Percentiles rank a stretch among this genome's conserved stretches.
Evolutionary conservation across 2,113 vertebrate genomes (phyloP).

Genomic region (Protomyctophum bolini): DNA sequence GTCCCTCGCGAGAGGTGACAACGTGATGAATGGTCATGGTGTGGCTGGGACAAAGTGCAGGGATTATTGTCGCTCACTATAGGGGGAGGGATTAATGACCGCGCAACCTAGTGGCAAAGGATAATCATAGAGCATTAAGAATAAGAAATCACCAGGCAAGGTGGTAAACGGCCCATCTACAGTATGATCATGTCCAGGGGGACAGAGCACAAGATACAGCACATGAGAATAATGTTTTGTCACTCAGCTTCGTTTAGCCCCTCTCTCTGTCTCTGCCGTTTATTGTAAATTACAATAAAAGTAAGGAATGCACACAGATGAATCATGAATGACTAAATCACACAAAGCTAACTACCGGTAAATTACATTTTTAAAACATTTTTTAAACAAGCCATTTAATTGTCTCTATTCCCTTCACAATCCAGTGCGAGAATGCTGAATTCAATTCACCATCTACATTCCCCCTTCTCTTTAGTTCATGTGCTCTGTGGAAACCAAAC

Average conservation of each 20-base stretch:
- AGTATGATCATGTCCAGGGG: conserved; percentile 23
- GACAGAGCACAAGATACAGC: conserved; percentile 4
- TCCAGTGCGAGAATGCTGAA: conserved; percentile 41
- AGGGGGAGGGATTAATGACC: conserved; percentile 64
- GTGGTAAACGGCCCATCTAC: conserved; percentile 21
- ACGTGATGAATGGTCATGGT: conserved; percentile 63
- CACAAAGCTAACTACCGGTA: no score
- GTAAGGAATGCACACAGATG: no score
- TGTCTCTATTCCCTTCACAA: conserved; percentile 12
- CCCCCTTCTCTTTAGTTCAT: conserved; percentile 32
- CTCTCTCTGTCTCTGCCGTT: no score
- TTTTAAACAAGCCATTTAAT: no score
- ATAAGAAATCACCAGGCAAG: conserved; percentile 35
- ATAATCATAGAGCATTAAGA: conserved; percentile 69
- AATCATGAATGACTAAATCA: no score
- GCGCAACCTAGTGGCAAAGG: conserved; percentile 65
- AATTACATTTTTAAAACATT: no score
- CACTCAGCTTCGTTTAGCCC: no score
- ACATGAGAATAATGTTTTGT: no score
- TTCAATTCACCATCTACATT: conserved; percentile 38
- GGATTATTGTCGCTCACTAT: conserved; percentile 71
- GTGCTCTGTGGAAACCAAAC: conserved; percentile 48
- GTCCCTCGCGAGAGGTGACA: conserved; percentile 66
- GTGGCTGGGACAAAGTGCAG: conserved; percentile 58
- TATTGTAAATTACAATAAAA: no score